Conservation (phyloP, 2,113 vertebrate species). For the Promerops cafer region DNA sequence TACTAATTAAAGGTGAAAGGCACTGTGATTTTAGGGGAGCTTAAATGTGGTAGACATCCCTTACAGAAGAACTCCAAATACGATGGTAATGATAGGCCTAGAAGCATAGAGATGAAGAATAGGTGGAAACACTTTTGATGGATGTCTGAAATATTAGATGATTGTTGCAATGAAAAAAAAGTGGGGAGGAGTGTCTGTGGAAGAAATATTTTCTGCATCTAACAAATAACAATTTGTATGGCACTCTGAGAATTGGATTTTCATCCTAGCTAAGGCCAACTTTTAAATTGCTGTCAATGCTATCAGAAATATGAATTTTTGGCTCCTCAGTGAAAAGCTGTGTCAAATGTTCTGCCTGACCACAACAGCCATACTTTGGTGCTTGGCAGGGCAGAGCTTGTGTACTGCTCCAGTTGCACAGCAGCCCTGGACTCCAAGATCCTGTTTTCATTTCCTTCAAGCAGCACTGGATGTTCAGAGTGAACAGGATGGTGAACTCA, state of each 20-base stretch:
- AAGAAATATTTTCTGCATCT: neutral
- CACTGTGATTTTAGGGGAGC: neutral
- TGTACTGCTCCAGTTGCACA: neutral
- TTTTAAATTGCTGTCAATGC: neutral
- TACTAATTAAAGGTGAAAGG: neutral
- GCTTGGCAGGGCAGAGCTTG: neutral
- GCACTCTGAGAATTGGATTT: neutral
- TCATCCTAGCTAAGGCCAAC: neutral
- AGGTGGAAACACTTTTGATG: neutral
- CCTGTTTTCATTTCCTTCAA: neutral
- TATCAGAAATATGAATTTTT: neutral
- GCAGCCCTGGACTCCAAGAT: neutral
- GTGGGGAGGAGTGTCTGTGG: neutral
- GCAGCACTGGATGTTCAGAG: neutral
- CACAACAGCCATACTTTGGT: neutral
- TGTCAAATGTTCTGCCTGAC: neutral
- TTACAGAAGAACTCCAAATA: neutral
- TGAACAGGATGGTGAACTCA: neutral
- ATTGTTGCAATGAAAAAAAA: neutral
- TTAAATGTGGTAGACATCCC: neutral
- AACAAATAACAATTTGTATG: neutral
- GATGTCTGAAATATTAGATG: neutral
- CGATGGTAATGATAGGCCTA: neutral
- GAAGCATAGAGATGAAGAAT: neutral
- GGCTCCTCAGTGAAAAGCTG: neutral